phyloP scores from a whole-genome alignment of 2,113 vertebrate genomes.

The Tilapia sparmanii region DNA sequence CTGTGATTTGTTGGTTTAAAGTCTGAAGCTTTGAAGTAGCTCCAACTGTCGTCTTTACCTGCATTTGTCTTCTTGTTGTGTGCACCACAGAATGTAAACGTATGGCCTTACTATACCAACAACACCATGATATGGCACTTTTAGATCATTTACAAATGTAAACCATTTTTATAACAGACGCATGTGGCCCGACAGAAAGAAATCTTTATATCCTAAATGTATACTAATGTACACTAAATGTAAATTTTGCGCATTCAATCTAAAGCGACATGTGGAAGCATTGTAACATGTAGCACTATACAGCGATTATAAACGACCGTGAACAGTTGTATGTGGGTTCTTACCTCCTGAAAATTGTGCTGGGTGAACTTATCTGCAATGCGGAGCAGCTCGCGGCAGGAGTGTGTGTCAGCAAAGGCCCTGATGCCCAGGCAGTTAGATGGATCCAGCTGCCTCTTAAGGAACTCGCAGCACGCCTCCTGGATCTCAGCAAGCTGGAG shows the following conservation, averaged over 20 bases:
- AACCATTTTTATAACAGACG: neutral
- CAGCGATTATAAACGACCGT: neutral
- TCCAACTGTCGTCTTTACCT: neutral
- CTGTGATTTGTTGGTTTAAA: neutral
- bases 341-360: constrained; percentile 96
- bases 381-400: constrained; percentile 91
- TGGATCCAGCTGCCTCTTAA: constrained; percentile 95
- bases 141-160: neutral
- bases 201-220: neutral
- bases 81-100: neutral
- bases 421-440: constrained; percentile 98
- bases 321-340: neutral
- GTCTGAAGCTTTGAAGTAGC: neutral
- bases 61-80: neutral
- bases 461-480: constrained; percentile 96
- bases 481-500: constrained; percentile 98
- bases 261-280: fast-evolving
- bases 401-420: constrained; percentile 97
- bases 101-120: neutral
- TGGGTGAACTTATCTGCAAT: constrained; percentile 99
- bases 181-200: fast-evolving
- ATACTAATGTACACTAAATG: neutral
- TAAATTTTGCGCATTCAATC: neutral
- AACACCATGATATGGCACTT: neutral
- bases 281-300: neutral